A percentile compares a stretch with the other conserved stretches of the same genome.
Conservation (phyloP, 2,888 invertebrate species). For the Yponomeuta cagnagella region DNA sequence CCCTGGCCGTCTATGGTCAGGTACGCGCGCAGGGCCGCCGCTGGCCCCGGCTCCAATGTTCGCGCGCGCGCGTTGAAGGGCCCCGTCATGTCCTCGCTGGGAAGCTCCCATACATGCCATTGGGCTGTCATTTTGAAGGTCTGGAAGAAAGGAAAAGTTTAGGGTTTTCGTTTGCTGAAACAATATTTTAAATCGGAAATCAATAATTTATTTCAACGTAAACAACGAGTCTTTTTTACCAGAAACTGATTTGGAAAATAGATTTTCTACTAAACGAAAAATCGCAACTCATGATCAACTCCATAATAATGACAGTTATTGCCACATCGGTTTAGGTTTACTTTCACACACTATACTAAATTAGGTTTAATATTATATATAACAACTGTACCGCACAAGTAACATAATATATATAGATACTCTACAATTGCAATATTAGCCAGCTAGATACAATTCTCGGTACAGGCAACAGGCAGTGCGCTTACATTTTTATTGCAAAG, state of each 20-base stretch:
- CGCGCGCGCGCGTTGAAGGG: constrained; percentile 78
- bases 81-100: constrained; percentile 75
- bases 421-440: not conserved
- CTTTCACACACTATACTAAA: not conserved
- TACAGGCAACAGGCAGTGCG: not conserved
- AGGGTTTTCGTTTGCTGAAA: too few species aligned
- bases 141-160: constrained; percentile 36
- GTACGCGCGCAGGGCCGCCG: constrained; percentile 74
- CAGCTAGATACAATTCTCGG: not conserved
- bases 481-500: too few species aligned
- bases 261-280: too few species aligned
- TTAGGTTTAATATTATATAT: not conserved
- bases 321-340: not conserved
- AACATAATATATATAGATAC: not conserved
- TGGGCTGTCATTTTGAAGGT: constrained; percentile 78
- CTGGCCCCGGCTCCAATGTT: constrained; percentile 64
- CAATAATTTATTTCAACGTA: too few species aligned
- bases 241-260: too few species aligned
- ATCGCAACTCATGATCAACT: too few species aligned
- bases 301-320: too few species aligned
- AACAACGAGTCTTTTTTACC: too few species aligned
- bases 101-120: constrained; percentile 63
- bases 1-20: constrained; percentile 77
- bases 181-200: too few species aligned
- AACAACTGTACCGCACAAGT: not conserved